Conservation (phyloP, 2,113 vertebrate species). For the Eidolon helvum region DNA sequence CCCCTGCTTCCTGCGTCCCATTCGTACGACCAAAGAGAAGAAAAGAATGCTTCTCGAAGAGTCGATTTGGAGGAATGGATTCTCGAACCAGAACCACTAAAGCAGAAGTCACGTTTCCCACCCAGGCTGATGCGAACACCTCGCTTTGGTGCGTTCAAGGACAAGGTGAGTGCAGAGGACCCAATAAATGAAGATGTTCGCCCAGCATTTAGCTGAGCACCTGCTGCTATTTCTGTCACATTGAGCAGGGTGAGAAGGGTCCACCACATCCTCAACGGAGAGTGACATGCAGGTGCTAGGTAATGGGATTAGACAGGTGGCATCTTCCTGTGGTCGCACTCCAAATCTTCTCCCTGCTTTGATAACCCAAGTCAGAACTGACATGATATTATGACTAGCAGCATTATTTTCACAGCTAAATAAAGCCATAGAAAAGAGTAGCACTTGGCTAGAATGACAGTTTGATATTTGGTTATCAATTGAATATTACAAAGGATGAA, state of each 20-base stretch:
- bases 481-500: background rate
- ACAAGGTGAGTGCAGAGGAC: background rate
- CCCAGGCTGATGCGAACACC: rapidly evolving
- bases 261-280: rapidly evolving
- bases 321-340: background rate
- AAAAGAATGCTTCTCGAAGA: background rate
- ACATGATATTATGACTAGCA: background rate
- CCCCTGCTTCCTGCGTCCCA: background rate
- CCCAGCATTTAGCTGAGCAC: background rate
- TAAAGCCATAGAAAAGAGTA: background rate
- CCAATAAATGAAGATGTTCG: background rate
- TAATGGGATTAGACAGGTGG: background rate
- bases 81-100: background rate
- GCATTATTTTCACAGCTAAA: background rate
- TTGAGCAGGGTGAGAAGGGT: background rate
- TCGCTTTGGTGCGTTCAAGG: background rate
- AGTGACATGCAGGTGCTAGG: background rate
- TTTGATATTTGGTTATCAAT: background rate
- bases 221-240: rapidly evolving
- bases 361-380: background rate
- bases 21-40: background rate
- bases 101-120: background rate
- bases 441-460: background rate
- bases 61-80: background rate
- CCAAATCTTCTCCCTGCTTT: background rate